Base-by-base conservation (phyloP, 2,797 vertebrate genomes). In the Astyanax mexicanus region DNA sequence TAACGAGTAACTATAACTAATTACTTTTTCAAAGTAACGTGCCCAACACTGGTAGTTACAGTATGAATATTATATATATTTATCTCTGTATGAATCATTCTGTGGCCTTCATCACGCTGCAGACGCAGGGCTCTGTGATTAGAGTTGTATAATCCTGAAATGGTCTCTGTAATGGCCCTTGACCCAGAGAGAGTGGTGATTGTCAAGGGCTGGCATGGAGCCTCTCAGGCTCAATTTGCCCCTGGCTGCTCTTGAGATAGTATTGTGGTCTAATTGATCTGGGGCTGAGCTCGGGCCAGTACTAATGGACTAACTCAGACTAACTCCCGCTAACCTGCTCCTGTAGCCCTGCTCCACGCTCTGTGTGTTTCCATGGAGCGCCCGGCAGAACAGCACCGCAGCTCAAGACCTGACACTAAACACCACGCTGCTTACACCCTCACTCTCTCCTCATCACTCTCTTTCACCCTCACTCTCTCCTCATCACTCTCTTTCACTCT, bases 181-280 rank as follows among this genome's bases (percentile, higher is more conserved):
- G 71, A 80, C 65, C 74, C 74, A 44, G 13, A 75, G n/a, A 75
- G 69, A 67, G 49, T 67, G 40, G 64, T 65, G 61, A 69, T 70
- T 72, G 38, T 72, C 21, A 72, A 69, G 78, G 58, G 37, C 70
- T 68, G 77, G 75, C 62, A 51, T 51, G 44, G 38, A 69, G 54
- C 32, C 37, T 49, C 68, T 74, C 76, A 3, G 68, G 52, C 74
- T 81, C 79, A 74, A 81, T 83, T 76, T 65, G 69, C 32, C 66
- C 60, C 70, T 64, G 9, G 21, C 75, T 47, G 80, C 70, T 72
- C 74, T 79, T 35, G 47, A 52, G 79, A 68, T 67, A 44, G 65
- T 45, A 67, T 79, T 76, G 71, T 79, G 58, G 60, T 65, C 15
- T 37, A 69, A 81, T 84, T 55, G 81, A 84, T 81, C 76, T 67